Conservation (phyloP, 2,797 vertebrate species). For the Hyperoplus immaculatus region DNA sequence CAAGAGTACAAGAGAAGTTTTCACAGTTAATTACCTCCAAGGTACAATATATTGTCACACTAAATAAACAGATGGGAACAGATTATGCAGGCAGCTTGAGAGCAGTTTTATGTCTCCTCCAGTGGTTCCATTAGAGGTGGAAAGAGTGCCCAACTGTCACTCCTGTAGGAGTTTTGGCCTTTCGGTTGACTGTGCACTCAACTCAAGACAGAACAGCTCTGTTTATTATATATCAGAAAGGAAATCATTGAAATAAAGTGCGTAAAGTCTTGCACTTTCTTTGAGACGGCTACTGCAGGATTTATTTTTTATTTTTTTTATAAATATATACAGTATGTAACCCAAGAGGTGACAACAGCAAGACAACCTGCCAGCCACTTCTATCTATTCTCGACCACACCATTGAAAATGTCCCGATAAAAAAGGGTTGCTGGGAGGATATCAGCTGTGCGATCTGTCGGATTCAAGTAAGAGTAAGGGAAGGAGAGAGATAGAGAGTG, state of each 20-base stretch:
- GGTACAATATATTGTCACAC: neutral
- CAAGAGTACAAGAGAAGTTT: neutral
- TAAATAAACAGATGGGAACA: constrained; percentile 11
- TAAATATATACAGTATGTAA: constrained; percentile 24
- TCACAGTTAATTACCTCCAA: constrained; percentile 7
- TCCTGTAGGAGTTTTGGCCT: neutral
- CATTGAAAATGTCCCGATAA: constrained; percentile 66
- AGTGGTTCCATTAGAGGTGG: constrained; percentile 3
- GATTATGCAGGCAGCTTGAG: neutral
- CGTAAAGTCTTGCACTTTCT: constrained; percentile 18
- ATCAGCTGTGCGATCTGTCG: constrained; percentile 54
- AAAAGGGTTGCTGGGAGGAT: constrained; percentile 60
- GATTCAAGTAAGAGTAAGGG: constrained; percentile 54
- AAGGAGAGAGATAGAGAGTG: too few species aligned
- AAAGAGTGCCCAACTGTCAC: constrained; percentile 4
- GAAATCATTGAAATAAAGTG: constrained; percentile 35
- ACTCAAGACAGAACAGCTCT: constrained; percentile 1
- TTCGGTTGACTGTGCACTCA: constrained; percentile 20
- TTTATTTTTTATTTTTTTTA: constrained; percentile 44
- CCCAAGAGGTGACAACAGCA: constrained; percentile 58
- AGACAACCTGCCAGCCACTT: constrained; percentile 45
- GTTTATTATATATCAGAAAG: constrained; percentile 19
- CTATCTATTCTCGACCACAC: constrained; percentile 61
- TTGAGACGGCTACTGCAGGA: constrained; percentile 16
- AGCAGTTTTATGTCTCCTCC: neutral